Percentiles rank a stretch among this genome's conserved stretches.
phyloP scores from a whole-genome alignment of 2,797 vertebrate species.

The Sternarchorhynchus goeldii region DNA sequence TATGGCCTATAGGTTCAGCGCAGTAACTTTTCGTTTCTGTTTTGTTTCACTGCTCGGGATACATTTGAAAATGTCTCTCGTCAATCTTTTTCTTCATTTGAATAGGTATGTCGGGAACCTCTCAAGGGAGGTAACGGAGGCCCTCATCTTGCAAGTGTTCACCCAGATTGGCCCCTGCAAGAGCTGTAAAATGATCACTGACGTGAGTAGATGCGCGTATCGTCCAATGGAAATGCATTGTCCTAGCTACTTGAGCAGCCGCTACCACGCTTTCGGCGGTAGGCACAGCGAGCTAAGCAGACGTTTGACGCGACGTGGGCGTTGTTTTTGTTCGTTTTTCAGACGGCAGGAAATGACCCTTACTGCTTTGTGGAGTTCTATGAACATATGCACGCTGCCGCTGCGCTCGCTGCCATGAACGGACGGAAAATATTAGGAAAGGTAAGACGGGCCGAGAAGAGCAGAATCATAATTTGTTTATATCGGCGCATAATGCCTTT shows the following conservation, averaged over 20 bases:
- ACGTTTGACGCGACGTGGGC: background rate
- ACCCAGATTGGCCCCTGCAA: constrained; percentile 98
- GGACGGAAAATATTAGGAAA: constrained; percentile 99
- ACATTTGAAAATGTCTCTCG: no score
- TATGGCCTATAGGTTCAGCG: constrained; percentile 65
- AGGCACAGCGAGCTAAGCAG: no score
- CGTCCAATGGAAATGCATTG: no score
- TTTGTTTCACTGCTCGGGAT: constrained; percentile 41
- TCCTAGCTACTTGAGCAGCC: background rate
- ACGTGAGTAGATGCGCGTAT: constrained; percentile 79
- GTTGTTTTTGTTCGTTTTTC: constrained; percentile 60
- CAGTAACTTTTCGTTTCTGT: constrained; percentile 69
- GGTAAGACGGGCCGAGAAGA: constrained; percentile 76
- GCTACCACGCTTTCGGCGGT: no score
- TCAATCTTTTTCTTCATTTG: constrained; percentile 56
- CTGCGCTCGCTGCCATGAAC: constrained; percentile 96
- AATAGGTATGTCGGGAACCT: constrained; percentile 95
- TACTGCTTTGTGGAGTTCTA: constrained; percentile 99
- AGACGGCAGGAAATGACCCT: constrained; percentile 96
- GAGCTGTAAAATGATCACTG: constrained; percentile 99
- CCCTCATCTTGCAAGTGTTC: constrained; percentile 97
- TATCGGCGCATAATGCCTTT: no score
- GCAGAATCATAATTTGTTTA: no score
- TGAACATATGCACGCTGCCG: constrained; percentile 96
- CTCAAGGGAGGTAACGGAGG: constrained; percentile 96